Conservation (phyloP, 2,888 invertebrate species). For the Rhagonycha fulva region DNA sequence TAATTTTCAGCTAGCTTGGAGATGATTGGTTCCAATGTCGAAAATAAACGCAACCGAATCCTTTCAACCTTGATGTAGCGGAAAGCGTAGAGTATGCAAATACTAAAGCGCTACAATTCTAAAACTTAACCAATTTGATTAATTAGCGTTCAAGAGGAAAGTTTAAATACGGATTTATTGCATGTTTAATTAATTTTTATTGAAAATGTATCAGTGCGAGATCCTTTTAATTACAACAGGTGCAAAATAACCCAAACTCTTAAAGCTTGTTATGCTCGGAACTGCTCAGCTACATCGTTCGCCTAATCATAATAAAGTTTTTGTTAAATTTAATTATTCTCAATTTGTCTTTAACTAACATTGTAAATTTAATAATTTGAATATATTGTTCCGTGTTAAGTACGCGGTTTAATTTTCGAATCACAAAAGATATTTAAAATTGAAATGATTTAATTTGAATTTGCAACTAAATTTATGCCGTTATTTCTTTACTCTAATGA, state of each 20-base stretch:
- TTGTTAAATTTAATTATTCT: constrained; percentile 2
- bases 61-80: background rate
- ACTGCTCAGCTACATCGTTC: background rate
- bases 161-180: background rate
- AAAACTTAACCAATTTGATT: background rate
- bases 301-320: background rate
- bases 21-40: too few relatives aligned
- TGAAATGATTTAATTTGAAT: constrained; percentile 12
- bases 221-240: constrained; percentile 5
- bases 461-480: constrained; percentile 1
- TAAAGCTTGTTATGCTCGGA: background rate
- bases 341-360: constrained; percentile 7
- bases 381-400: constrained; percentile 5
- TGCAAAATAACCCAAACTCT: background rate
- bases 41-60: too few relatives aligned
- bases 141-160: background rate
- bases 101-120: background rate
- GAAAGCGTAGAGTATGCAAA: background rate
- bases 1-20: too few relatives aligned
- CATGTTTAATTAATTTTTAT: background rate
- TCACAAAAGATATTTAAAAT: constrained; percentile 10
- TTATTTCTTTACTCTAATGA: constrained; percentile 1
- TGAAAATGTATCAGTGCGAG: background rate
- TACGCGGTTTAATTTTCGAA: background rate
- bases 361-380: constrained; percentile 14